A percentile compares a stretch with the other conserved stretches of the same genome.
These are phyloP conservation scores for Chromobotia macracanthus DNA, from an alignment of 2,797 vertebrate genomes.

Conservation along the genomic window DNA sequence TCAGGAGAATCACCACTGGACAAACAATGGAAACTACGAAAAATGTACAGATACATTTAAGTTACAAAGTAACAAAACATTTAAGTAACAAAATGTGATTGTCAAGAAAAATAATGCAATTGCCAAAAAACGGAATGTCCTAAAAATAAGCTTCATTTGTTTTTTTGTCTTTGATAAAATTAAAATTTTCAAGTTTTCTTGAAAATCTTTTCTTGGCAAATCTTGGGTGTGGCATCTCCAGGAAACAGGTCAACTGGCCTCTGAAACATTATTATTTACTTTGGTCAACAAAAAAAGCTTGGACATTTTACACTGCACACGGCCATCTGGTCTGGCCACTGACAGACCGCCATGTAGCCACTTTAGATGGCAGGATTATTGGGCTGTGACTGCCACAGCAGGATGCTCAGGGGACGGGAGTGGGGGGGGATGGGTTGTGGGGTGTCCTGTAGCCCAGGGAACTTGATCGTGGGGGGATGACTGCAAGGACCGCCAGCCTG, in stretches of 20 bases:
- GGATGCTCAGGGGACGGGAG: conserved; percentile 46
- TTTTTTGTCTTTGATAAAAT: too few species aligned
- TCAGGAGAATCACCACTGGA: too few species aligned
- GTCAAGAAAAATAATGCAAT: neutral
- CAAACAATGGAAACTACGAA: too few species aligned
- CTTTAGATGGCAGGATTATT: conserved; percentile 52
- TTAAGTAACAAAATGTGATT: neutral
- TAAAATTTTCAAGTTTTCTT: too few species aligned
- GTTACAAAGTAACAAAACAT: too few species aligned
- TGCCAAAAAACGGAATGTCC: too few species aligned
- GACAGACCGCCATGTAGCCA: conserved; percentile 45
- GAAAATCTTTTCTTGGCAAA: neutral
- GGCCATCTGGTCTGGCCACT: conserved; percentile 48
- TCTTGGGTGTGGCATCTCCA: neutral
- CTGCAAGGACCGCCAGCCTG: conserved; percentile 12
- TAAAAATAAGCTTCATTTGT: too few species aligned
- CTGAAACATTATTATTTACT: conserved; percentile 46
- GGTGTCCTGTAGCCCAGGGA: conserved; percentile 37
- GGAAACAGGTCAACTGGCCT: conserved; percentile 37
- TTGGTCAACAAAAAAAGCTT: conserved; percentile 18
- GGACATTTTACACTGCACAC: conserved; percentile 33
- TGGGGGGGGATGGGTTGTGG: too few species aligned
- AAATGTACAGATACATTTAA: too few species aligned
- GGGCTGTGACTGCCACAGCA: conserved; percentile 51
- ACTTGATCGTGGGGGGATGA: conserved; percentile 50